Base-by-base conservation (phyloP, 2,113 vertebrate genomes). In the Raja brachyura region DNA sequence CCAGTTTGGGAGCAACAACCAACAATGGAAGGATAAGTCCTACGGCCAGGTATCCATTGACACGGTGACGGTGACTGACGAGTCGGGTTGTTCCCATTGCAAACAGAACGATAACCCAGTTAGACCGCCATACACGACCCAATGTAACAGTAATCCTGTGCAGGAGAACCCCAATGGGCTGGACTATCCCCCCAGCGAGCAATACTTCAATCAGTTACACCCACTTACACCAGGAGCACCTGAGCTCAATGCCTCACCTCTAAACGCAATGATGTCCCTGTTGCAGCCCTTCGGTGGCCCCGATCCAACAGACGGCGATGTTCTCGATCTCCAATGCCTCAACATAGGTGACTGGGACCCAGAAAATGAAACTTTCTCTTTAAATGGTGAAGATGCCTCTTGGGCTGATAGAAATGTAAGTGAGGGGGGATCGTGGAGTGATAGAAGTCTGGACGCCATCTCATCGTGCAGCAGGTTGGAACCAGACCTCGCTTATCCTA, bases 11-110 rank as follows among this genome's bases (percentile, higher is more conserved):
- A 95, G 94, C n/a, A 90, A 93, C 0, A 95, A 93, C 5, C 94
- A 93, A 1, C 95, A 94, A 9, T 94, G 95, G 33, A 75, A 10
- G 73, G 94, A 97, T 14, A 95, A 93, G 93, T 97, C 96, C 0
- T 96, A 96, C 0, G 97, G 97, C 16, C 95, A 96, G n/a, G 93
- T 98, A 85, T 98, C 98, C 93, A 97, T 99, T 4, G 95, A 97
- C 83, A 98, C 97, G 0, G 98, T 99, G 28, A 98, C 95, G 0
- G 96, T 99, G 93, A 95, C 94, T 0, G 97, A 95, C 5, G 96
- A 96, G 54, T 70, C 93, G 0, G 95, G 94, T 1, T 18, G 93
- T 79, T 94, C 95, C 93, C 94, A 94, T 4, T 94, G 93, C 93
- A n/a, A 93, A 93, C 11, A 88, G 28, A 88, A 66, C 31, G n/a